Conservation (phyloP, 2,888 invertebrate genomes). For the Cephus pygmeus region DNA sequence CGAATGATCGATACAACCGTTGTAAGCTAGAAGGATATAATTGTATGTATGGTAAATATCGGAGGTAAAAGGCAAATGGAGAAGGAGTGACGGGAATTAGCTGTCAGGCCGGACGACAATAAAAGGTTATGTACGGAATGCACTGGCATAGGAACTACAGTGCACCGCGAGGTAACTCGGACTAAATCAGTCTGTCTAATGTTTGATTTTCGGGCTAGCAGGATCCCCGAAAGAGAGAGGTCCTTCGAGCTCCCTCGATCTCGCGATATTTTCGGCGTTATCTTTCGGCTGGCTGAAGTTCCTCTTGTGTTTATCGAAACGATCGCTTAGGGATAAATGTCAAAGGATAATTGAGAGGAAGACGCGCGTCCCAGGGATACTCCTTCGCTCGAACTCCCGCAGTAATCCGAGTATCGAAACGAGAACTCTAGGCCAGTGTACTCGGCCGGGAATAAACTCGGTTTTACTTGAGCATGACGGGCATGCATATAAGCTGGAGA, state of each 20-base stretch:
- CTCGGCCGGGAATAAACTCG: slow-evolving; percentile 54
- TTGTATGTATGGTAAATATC: neutral
- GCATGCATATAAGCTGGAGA: slow-evolving; percentile 57
- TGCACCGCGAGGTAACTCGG: slow-evolving; percentile 42
- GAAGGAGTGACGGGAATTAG: slow-evolving; percentile 28
- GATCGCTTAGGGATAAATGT: slow-evolving; percentile 3
- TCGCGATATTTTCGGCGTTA: neutral
- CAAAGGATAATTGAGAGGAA: neutral
- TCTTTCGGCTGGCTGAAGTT: neutral
- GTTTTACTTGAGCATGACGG: slow-evolving; percentile 59
- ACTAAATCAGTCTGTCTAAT: slow-evolving; percentile 38
- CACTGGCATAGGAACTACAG: slow-evolving; percentile 52
- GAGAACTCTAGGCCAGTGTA: slow-evolving; percentile 55
- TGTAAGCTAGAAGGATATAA: neutral
- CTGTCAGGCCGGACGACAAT: slow-evolving; percentile 43
- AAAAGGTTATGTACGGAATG: slow-evolving; percentile 61
- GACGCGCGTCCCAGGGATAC: neutral
- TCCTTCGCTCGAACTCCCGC: slow-evolving; percentile 14
- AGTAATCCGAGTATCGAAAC: slow-evolving; percentile 50
- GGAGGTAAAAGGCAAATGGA: slow-evolving; percentile 12
- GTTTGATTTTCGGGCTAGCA: slow-evolving; percentile 20
- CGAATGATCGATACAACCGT: too few species aligned
- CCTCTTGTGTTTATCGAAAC: neutral
- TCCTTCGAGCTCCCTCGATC: neutral
- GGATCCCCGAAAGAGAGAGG: too few species aligned